Evolutionary conservation across 2,888 invertebrate genomes (phyloP).

Genomic region (Amitus sp.): DNA sequence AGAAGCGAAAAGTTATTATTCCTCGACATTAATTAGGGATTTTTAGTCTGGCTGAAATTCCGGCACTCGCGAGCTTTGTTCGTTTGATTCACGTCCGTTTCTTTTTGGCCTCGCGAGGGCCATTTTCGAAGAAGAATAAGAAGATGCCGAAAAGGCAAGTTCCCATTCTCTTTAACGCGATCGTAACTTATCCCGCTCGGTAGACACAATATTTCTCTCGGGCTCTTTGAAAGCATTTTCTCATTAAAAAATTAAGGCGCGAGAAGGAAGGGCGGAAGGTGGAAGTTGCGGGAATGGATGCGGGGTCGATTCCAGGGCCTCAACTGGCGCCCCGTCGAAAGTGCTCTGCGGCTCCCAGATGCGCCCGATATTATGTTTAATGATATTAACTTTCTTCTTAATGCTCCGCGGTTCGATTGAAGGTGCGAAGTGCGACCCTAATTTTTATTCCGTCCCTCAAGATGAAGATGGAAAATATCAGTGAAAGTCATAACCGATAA

Average conservation of each 20-base stretch:
- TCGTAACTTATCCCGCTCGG: constrained; percentile 63
- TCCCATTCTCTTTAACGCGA: constrained; percentile 53
- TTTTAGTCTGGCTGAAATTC: background rate
- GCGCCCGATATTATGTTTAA: constrained; percentile 67
- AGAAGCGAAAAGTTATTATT: too few species aligned
- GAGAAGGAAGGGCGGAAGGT: constrained; percentile 40
- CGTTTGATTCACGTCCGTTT: constrained; percentile 7
- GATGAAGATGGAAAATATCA: too few species aligned
- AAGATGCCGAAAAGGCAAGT: constrained; percentile 25
- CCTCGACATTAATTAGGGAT: too few species aligned
- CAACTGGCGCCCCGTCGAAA: constrained; percentile 50
- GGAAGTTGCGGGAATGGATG: constrained; percentile 29
- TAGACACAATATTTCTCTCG: constrained; percentile 63
- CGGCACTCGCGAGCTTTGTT: background rate
- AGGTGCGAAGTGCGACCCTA: constrained; percentile 55
- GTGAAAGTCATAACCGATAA: constrained; percentile 47
- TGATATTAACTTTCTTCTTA: constrained; percentile 67
- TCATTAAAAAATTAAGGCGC: constrained; percentile 71
- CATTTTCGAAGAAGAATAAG: constrained; percentile 19
- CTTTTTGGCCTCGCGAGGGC: constrained; percentile 11
- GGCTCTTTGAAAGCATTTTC: constrained; percentile 73
- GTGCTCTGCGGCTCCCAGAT: constrained; percentile 66
- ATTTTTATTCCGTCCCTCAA: too few species aligned
- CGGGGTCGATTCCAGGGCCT: constrained; percentile 29
- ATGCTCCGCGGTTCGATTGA: constrained; percentile 66